Conservation (phyloP, 2,888 invertebrate species). For the Drosophila planitibia region DNA sequence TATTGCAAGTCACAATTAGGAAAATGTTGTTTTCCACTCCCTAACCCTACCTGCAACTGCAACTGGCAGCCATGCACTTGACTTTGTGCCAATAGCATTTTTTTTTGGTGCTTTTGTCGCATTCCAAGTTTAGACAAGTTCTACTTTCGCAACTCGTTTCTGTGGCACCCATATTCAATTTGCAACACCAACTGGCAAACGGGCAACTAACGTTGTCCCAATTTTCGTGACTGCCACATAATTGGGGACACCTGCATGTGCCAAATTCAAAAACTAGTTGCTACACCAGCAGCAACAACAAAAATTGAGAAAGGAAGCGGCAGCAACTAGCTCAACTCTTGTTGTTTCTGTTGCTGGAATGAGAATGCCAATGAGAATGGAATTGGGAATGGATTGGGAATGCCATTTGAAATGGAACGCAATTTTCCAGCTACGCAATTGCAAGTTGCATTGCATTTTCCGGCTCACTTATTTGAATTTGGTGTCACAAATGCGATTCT, state of each 20-base stretch:
- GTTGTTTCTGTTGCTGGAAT: conserved; percentile 1
- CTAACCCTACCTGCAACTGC: conserved; percentile 8
- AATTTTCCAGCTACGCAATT: conserved; percentile 59
- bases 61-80: conserved; percentile 26
- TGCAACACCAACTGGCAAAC: conserved; percentile 52
- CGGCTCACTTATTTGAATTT: conserved; percentile 9
- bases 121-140: conserved; percentile 71
- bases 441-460: conserved; percentile 33
- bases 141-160: conserved; percentile 79
- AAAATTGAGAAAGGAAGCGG: conserved; percentile 34
- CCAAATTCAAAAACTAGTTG: conserved; percentile 77
- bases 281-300: conserved; percentile 17
- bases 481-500: conserved; percentile 4
- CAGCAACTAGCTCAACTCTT: conserved; percentile 15
- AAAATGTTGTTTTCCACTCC: not conserved
- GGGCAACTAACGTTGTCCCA: conserved; percentile 71
- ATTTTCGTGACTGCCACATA: conserved; percentile 66
- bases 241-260: conserved; percentile 82
- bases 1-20: conserved; percentile 54
- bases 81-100: conserved; percentile 41
- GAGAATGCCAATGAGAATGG: not conserved
- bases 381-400: conserved; percentile 3
- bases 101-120: conserved; percentile 24
- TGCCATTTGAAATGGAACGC: conserved; percentile 54
- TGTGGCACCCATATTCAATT: conserved; percentile 62